Conservation (phyloP, 1,140 invertebrate species). For the Muscidifurax raptorellus region DNA sequence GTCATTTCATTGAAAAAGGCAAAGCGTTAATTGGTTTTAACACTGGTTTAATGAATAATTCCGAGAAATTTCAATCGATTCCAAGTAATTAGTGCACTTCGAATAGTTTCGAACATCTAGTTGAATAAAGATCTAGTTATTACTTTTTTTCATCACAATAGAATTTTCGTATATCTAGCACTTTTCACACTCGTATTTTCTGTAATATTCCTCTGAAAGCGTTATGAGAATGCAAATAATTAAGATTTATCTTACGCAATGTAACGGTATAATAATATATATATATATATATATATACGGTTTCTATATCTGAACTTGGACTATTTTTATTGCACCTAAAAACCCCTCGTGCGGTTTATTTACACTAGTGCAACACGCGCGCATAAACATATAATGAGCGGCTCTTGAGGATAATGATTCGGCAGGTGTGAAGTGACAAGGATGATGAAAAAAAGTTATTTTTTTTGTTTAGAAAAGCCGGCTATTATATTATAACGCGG, state of each 20-base stretch:
- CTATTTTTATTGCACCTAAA: background rate
- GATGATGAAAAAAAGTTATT: background rate
- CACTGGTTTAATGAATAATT: slow-evolving; percentile 33
- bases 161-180: no score
- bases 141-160: no score
- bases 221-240: background rate
- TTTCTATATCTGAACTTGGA: background rate
- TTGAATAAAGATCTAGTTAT: no score
- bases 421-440: slow-evolving; percentile 35
- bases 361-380: background rate
- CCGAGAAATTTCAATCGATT: background rate
- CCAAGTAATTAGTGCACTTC: background rate
- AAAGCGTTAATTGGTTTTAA: slow-evolving; percentile 35
- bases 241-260: slow-evolving; percentile 10
- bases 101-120: background rate
- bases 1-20: background rate
- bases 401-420: slow-evolving; percentile 33
- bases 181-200: no score
- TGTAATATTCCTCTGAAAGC: no score
- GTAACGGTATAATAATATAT: no score
- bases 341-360: background rate
- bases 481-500: slow-evolving; percentile 13
- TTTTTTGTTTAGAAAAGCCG: slow-evolving; percentile 19
- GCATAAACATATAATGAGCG: slow-evolving; percentile 17
- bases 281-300: no score